Conservation (phyloP, 2,797 vertebrate species). For the Lutjanus campechanus region DNA sequence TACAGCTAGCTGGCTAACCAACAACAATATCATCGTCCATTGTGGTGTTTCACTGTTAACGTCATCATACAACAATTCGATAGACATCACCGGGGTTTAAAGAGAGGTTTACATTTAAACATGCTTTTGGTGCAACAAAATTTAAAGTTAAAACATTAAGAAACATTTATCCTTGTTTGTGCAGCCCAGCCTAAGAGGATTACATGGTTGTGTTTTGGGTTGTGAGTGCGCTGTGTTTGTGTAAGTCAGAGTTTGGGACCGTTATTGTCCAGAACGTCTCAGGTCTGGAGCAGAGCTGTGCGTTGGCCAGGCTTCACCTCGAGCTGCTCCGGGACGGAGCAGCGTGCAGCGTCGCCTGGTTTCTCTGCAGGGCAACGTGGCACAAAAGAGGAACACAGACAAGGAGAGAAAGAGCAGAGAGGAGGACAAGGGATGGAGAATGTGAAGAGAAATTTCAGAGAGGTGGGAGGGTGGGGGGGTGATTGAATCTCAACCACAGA, state of each 20-base stretch:
- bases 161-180: too few relatives aligned
- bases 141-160: too few relatives aligned
- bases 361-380: conserved; percentile 75
- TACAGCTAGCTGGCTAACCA: too few relatives aligned
- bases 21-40: too few relatives aligned
- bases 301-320: conserved; percentile 57
- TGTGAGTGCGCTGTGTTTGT: conserved; percentile 8
- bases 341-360: conserved; percentile 32
- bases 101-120: too few relatives aligned
- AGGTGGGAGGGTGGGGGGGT: not conserved
- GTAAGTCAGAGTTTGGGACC: conserved; percentile 14
- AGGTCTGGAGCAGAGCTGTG: conserved; percentile 10
- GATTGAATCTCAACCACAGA: conserved; percentile 63
- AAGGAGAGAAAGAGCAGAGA: conserved; percentile 58
- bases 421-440: conserved; percentile 69
- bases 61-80: too few relatives aligned
- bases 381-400: conserved; percentile 70
- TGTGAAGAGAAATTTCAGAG: conserved; percentile 37
- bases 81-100: too few relatives aligned
- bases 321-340: conserved; percentile 40
- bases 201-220: not conserved
- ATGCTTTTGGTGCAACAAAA: too few relatives aligned
- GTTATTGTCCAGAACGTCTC: conserved; percentile 27
- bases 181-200: not conserved
- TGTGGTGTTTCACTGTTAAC: too few relatives aligned